These are phyloP conservation scores for Xiphophorus hellerii DNA, from an alignment of 2,113 vertebrate genomes.

Conservation along the genomic window DNA sequence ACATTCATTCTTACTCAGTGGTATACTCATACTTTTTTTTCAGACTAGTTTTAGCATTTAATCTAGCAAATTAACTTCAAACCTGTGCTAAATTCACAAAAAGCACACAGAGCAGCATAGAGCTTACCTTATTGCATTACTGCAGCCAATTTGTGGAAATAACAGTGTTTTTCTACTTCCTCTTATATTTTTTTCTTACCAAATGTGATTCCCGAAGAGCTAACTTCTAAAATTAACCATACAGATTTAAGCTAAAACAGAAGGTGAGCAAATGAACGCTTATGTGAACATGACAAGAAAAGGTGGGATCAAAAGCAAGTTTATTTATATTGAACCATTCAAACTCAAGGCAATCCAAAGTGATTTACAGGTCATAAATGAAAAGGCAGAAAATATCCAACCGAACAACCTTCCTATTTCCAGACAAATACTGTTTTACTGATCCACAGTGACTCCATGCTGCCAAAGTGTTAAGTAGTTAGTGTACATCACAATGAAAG, in stretches of 20 bases:
- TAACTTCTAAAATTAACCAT: no score
- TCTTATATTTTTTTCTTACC: no score
- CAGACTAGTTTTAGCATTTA: not conserved
- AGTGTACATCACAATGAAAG: no score
- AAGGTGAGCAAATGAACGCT: no score
- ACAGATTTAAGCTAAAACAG: no score
- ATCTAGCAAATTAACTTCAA: not conserved
- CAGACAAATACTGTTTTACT: not conserved
- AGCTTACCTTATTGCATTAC: not conserved
- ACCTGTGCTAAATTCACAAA: not conserved
- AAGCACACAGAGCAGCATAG: not conserved
- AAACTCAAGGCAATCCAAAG: not conserved
- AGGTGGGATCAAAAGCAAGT: no score
- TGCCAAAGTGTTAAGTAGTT: not conserved
- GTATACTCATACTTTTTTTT: not conserved
- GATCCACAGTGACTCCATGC: not conserved
- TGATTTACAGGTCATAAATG: not conserved
- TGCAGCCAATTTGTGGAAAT: not conserved
- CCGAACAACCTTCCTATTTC: not conserved
- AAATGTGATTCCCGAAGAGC: no score
- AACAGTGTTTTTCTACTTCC: not conserved
- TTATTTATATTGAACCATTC: not conserved
- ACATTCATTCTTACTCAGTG: not conserved
- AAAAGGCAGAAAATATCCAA: not conserved
- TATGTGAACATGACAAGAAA: no score